A percentile compares a stretch with the other conserved stretches of the same genome.
These are phyloP conservation scores for Calliopsis andreniformis DNA, from an alignment of 1,140 invertebrate species.

Conservation along the genomic window DNA sequence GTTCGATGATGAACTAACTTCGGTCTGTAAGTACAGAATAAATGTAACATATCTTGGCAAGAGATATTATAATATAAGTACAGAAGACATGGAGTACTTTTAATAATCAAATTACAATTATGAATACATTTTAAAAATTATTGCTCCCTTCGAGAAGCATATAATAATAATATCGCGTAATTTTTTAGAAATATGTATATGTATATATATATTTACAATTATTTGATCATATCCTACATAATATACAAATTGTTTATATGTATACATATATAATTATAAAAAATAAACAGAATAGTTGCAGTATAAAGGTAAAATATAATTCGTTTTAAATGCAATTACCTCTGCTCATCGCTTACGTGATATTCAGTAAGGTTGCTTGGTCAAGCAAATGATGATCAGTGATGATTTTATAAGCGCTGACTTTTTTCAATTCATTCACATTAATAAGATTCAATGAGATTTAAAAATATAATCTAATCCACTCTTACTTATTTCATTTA, in stretches of 20 bases:
- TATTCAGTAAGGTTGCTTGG: conserved; percentile 35
- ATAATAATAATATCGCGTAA: conserved; percentile 42
- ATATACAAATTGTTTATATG: conserved; percentile 58
- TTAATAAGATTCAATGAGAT: conserved; percentile 61
- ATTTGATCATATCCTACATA: conserved; percentile 56
- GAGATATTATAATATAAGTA: conserved; percentile 38
- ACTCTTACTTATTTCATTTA: conserved; percentile 16
- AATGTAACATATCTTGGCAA: conserved; percentile 45
- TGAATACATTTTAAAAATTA: conserved; percentile 34
- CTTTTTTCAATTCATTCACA: conserved; percentile 27
- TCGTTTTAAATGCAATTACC: conserved; percentile 51
- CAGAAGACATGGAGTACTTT: conserved; percentile 43
- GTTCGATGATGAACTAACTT: conserved; percentile 27
- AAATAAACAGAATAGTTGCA: conserved; percentile 60
- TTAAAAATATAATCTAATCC: conserved; percentile 60
- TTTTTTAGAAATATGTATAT: conserved; percentile 37
- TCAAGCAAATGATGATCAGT: conserved; percentile 40
- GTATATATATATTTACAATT: conserved; percentile 29
- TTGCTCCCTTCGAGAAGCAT: conserved; percentile 42
- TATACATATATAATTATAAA: conserved; percentile 63
- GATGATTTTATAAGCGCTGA: conserved; percentile 20
- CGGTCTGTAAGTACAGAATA: conserved; percentile 6
- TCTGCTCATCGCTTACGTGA: conserved; percentile 42
- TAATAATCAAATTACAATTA: conserved; percentile 27
- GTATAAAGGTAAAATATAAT: conserved; percentile 49